Percentiles rank a stretch among this genome's conserved stretches.
phyloP scores from a whole-genome alignment of 2,113 vertebrate genomes.

The Tragelaphus imberbis region DNA sequence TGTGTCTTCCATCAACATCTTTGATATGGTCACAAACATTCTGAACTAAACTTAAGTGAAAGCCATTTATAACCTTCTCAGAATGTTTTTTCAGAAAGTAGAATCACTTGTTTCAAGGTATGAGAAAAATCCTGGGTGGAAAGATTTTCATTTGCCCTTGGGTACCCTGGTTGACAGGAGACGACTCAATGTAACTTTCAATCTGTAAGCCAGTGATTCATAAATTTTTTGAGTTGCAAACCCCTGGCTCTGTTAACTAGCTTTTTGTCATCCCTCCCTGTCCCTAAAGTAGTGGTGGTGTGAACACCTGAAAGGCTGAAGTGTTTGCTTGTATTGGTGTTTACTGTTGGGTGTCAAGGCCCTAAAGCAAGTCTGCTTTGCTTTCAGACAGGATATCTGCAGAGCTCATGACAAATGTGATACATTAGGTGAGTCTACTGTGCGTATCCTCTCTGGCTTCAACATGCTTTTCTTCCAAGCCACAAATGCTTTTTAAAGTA shows the following conservation, averaged over 20 bases:
- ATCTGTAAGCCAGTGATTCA: background rate
- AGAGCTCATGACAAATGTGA: constrained; percentile 98
- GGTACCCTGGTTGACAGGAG: background rate
- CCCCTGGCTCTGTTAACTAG: background rate
- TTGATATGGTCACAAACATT: background rate
- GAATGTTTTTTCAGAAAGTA: background rate
- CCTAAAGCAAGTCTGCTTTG: constrained; percentile 72
- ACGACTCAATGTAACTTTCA: background rate
- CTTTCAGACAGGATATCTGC: constrained; percentile 97
- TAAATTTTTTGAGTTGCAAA: background rate
- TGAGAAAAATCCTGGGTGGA: background rate
- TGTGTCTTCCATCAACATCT: background rate
- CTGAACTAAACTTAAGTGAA: background rate
- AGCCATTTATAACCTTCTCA: background rate
- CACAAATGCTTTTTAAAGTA: constrained; percentile 33
- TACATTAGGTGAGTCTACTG: constrained; percentile 89
- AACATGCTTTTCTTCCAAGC: constrained; percentile 21
- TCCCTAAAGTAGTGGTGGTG: background rate
- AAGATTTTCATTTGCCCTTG: background rate
- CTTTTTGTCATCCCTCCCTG: background rate
- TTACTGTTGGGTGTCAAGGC: constrained; percentile 50
- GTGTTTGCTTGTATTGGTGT: constrained; percentile 48
- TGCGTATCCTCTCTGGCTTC: background rate
- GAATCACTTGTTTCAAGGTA: background rate
- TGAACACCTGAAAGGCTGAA: background rate